Evolutionary conservation across 1,140 invertebrate species (phyloP).

Genomic region (Neelides sp.): DNA sequence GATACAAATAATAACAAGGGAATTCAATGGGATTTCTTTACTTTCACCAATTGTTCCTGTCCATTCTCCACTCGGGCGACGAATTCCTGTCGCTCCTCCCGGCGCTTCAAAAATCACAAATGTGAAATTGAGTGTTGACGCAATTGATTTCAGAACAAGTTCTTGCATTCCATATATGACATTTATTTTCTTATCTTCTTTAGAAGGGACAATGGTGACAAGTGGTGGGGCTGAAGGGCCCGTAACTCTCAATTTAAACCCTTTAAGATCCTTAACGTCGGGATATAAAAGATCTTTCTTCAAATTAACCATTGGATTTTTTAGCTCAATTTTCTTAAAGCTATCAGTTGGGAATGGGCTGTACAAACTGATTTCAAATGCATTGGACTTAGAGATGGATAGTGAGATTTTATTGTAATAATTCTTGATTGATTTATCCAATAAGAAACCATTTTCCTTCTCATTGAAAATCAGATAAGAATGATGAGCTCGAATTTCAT

Average conservation of each 20-base stretch:
- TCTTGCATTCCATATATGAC: constrained; percentile 24
- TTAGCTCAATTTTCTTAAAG: too few species aligned
- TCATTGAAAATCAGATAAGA: constrained; percentile 13
- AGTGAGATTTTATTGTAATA: constrained; percentile 7
- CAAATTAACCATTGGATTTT: not conserved
- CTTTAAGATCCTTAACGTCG: constrained; percentile 16
- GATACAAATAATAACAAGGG: too few species aligned
- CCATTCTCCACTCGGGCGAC: constrained; percentile 19
- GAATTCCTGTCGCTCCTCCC: constrained; percentile 17
- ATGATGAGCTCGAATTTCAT: constrained; percentile 6
- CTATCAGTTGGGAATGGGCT: too few species aligned
- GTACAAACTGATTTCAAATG: constrained; percentile 10
- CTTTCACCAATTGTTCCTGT: constrained; percentile 25
- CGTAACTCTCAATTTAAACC: constrained; percentile 13
- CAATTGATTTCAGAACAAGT: constrained; percentile 12
- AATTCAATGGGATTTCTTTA: too few species aligned
- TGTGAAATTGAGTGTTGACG: constrained; percentile 16
- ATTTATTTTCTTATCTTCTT: not conserved
- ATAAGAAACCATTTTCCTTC: not conserved
- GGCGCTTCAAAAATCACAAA: constrained; percentile 5
- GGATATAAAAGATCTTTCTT: constrained; percentile 1
- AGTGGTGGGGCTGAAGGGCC: constrained; percentile 20
- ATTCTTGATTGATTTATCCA: not conserved
- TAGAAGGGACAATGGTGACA: constrained; percentile 6
- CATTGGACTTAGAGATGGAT: not conserved